phyloP scores from a whole-genome alignment of 2,888 invertebrate species.

The Synanthedon andrenaeformis region DNA sequence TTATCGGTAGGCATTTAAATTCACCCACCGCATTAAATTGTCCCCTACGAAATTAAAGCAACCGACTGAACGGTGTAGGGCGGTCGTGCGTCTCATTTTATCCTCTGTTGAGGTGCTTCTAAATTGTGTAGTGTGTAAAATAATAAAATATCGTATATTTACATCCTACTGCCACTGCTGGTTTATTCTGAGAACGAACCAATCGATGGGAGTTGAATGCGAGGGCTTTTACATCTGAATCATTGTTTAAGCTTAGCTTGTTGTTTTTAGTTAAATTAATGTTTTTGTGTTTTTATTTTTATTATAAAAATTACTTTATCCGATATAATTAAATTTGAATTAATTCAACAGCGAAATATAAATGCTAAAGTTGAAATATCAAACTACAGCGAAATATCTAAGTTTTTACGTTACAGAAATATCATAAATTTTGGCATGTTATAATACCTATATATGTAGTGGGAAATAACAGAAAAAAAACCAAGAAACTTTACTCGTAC shows the following conservation, averaged over 20 bases:
- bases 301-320: no score
- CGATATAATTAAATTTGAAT: no score
- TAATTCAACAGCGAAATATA: no score
- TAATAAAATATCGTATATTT: conserved; percentile 9
- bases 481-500: no score
- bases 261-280: background rate
- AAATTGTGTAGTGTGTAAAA: background rate
- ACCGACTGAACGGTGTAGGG: conserved; percentile 28
- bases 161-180: conserved; percentile 8
- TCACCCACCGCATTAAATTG: conserved; percentile 27
- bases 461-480: no score
- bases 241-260: conserved; percentile 1
- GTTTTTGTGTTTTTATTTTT: background rate
- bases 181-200: conserved; percentile 15
- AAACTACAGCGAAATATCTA: no score
- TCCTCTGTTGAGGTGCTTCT: conserved; percentile 10
- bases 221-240: conserved; percentile 5
- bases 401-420: no score
- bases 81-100: conserved; percentile 6
- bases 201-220: conserved; percentile 16
- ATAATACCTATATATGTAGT: no score
- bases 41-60: conserved; percentile 23
- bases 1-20: conserved; percentile 14
- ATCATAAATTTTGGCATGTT: no score
- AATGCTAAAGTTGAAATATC: no score